Percentiles rank a stretch among this genome's conserved stretches.
phyloP scores from a whole-genome alignment of 2,888 invertebrate species.

The Andrena praecox region DNA sequence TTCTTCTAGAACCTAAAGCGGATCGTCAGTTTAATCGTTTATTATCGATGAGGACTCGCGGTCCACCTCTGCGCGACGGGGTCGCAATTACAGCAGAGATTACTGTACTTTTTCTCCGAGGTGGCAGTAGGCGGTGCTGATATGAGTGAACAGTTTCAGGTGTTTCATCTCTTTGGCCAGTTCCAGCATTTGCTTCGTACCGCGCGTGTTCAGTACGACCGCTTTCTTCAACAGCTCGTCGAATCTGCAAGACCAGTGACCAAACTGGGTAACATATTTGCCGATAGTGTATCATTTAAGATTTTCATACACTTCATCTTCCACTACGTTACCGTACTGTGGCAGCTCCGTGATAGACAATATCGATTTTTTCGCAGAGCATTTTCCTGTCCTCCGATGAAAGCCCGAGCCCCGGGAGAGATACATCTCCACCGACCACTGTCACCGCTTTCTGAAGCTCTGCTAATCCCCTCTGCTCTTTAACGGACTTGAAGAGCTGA shows the following conservation, averaged over 20 bases:
- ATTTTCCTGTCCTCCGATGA: slow-evolving; percentile 88
- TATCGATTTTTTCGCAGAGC: slow-evolving; percentile 89
- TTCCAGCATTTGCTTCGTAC: slow-evolving; percentile 94
- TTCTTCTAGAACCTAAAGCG: slow-evolving; percentile 89
- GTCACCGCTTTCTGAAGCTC: slow-evolving; percentile 89
- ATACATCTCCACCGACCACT: slow-evolving; percentile 91
- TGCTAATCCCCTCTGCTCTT: slow-evolving; percentile 88
- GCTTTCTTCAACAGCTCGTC: slow-evolving; percentile 96
- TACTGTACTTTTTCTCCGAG: slow-evolving; percentile 85
- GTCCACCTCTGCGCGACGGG: background rate
- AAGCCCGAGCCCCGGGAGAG: slow-evolving; percentile 89
- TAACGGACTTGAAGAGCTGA: slow-evolving; percentile 92
- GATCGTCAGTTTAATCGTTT: slow-evolving; percentile 6
- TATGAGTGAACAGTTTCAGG: slow-evolving; percentile 90
- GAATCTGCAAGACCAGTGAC: slow-evolving; percentile 87
- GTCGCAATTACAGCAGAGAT: background rate
- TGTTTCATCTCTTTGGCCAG: slow-evolving; percentile 92
- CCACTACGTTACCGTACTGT: slow-evolving; percentile 82
- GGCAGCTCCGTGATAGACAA: slow-evolving; percentile 92
- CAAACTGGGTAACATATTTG: background rate
- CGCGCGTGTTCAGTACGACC: slow-evolving; percentile 95
- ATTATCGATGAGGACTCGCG: background rate
- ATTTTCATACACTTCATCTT: background rate
- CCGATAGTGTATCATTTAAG: background rate
- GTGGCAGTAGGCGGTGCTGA: slow-evolving; percentile 97